Base-by-base conservation (phyloP, 2,888 invertebrate species). In the Metacarcinus magister region DNA sequence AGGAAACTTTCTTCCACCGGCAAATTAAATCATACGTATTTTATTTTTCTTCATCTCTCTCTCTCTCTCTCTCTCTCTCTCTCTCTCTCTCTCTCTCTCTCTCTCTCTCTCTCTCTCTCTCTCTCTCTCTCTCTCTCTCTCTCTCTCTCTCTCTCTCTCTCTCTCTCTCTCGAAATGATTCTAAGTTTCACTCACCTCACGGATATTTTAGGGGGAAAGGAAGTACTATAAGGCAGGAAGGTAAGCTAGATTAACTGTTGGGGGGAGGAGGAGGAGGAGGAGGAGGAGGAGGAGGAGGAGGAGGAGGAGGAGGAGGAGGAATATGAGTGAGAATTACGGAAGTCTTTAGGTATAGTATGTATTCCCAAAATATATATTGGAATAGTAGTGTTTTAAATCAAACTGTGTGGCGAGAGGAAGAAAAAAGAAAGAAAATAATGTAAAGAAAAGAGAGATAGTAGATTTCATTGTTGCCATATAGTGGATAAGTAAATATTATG, bases 141-240 rank as follows among this genome's bases (percentile, higher is more conserved):
- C 82, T 82, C 32, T 82, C 82, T 32, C 32, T 82, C 82, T 82
- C 82, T 82, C 82, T 82, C 82, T 82, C 82, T 82, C 82, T 82
- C 32, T 82, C 32, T 82, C 32, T 82, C 32, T 82, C 82, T 82
- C 7, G 8, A 32, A 32, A 19, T 67, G 67, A 19, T 19, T 67
- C 67, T 3, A 67, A 67, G 67, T 67, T 67, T 67, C 67, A 67
- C 23, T 67, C 67, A 67, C n/a, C n/a, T 67, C 67, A 67, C 67
- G 67, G 23, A 67, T 23, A 23, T 67, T 67, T 67, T 67, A n/a
- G 23, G 4, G 19, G 67, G 67, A 16, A 32, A 28, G 32, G 19
- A 8, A 32, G 82, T 5, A 82, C 13, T 10, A 67, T 8, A 19
- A 67, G 3, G 67, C 13, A 67, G 23, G 19, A 19, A 23, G 19